Conservation (phyloP, 2,113 vertebrate species). For the Ornithorhynchus anatinus region DNA sequence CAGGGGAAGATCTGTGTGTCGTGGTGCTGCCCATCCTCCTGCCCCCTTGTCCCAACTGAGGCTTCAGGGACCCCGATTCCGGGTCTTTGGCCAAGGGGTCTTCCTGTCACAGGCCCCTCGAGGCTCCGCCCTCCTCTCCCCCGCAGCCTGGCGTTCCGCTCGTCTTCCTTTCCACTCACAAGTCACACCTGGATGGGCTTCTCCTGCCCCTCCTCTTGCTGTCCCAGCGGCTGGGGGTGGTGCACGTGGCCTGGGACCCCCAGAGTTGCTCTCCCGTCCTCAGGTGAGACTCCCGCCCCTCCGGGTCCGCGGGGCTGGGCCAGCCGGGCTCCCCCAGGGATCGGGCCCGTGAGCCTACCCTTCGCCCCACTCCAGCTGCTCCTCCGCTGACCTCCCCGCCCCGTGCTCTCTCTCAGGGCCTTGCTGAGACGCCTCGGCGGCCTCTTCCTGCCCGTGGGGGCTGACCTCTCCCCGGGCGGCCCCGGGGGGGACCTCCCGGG, state of each 20-base stretch:
- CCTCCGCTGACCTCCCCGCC: not conserved
- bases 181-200: slow-evolving; percentile 76
- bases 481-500: not conserved
- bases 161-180: slow-evolving; percentile 81
- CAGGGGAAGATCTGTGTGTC: not conserved
- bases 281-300: slow-evolving; percentile 53
- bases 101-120: rapidly evolving
- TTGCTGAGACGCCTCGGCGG: slow-evolving; percentile 65
- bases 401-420: slow-evolving; percentile 36
- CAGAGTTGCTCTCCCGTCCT: slow-evolving; percentile 61
- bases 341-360: not conserved
- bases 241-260: slow-evolving; percentile 73
- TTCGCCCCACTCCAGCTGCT: not conserved
- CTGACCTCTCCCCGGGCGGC: not conserved
- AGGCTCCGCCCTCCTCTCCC: not conserved
- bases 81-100: not conserved
- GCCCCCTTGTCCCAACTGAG: too few species aligned
- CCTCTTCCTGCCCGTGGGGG: slow-evolving; percentile 65
- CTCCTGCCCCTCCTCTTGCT: slow-evolving; percentile 84
- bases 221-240: slow-evolving; percentile 80
- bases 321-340: not conserved
- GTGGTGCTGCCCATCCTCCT: not conserved
- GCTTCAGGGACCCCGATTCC: too few species aligned
- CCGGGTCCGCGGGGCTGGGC: not conserved
- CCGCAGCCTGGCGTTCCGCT: slow-evolving; percentile 59